phyloP scores from a whole-genome alignment of 2,113 vertebrate genomes.

The Erythrocercus mccallii region DNA sequence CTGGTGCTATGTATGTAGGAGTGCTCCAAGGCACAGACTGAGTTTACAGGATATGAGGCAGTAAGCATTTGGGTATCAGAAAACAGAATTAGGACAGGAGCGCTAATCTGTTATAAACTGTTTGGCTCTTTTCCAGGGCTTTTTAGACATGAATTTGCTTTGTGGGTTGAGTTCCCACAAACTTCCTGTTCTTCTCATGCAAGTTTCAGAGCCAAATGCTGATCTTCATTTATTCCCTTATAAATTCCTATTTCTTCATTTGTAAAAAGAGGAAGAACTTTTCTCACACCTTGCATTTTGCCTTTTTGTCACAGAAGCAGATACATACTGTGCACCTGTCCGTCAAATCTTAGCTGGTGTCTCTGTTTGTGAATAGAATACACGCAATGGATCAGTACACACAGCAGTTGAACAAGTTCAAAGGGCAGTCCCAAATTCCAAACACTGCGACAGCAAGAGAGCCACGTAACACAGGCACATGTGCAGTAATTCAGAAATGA shows the following conservation, averaged over 20 bases:
- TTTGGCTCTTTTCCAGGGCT: not conserved
- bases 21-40: not conserved
- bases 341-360: not conserved
- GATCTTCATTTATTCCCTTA: not conserved
- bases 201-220: not conserved
- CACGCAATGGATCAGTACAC: not conserved
- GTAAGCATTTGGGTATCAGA: not conserved
- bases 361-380: not conserved
- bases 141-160: not conserved
- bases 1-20: slow-evolving; percentile 30
- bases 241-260: not conserved
- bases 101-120: not conserved
- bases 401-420: not conserved
- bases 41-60: slow-evolving; percentile 32
- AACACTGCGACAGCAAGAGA: not conserved
- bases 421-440: not conserved
- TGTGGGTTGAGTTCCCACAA: not conserved
- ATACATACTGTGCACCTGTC: fast-evolving
- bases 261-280: not conserved
- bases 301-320: not conserved
- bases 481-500: not conserved
- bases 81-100: slow-evolving; percentile 31
- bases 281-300: not conserved
- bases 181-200: not conserved
- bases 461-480: not conserved